Evolutionary conservation across 2,797 vertebrate genomes (phyloP), one percentile per base, ranked within the genome.

Genomic region (Propithecus perrieri): DNA sequence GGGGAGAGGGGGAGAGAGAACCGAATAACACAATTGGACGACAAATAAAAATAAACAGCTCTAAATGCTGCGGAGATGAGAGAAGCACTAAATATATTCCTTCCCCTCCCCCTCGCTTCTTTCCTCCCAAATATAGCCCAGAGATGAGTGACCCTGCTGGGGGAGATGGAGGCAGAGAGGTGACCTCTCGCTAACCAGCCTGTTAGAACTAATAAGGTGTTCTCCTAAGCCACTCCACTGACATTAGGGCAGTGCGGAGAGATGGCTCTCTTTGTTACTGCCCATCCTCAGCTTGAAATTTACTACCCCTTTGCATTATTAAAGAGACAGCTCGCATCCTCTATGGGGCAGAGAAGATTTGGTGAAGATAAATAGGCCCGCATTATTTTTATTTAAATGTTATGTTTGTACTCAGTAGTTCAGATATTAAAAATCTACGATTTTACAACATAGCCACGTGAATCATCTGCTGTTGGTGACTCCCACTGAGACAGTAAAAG

Each of bases 121-220:
- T 95, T 93, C 95, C 86, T 97, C 98, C 98, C 98, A 98, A 98
- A 98, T 97, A 97, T 88, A 96, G 98, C 98, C 98, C 98, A 98
- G 97, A 98, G 98, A 98, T 80, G 98, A 98, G 98, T 98, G 98
- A 98, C 98, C 98, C 98, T 98, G 98, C 98, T 95, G 97, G 95
- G 98, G 89, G 97, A 98, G 98, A 97, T 75, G 76, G 97, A 98
- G 97, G 98, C 97, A 97, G 98, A 98, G 98, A 98, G 98, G 98
- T 99, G 99, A 99, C 99, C 99, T 96, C 96, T 98, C 97, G 97
- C 99, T 99, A 99, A 99, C 98, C 99, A 98, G 98, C 98, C 99
- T 98, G 98, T 98, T 98, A 98, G 98, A 98, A 98, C 98, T 99
- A 98, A 99, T 98, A 98, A 99, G 99, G 98, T 98, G 98, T 97